Percentiles rank a stretch among this genome's conserved stretches.
Evolutionary conservation across 1,140 invertebrate species (phyloP).

Genomic region (Bemisia tabaci): DNA sequence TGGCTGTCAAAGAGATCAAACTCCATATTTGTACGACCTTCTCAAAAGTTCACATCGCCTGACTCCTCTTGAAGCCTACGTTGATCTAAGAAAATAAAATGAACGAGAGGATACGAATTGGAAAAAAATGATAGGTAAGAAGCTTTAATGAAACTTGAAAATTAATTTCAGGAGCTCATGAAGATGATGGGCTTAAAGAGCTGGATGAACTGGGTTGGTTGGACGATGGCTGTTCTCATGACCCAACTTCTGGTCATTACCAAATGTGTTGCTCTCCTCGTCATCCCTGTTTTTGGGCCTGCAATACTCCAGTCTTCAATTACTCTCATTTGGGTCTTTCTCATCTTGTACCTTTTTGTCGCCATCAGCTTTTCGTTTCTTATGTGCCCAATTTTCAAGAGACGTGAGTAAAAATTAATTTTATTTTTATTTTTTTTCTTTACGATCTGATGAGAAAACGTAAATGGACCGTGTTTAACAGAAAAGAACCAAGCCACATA

Average conservation of each 20-base stretch:
- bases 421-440: too few relatives aligned
- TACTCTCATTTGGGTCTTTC: constrained; percentile 21
- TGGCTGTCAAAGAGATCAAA: too few relatives aligned
- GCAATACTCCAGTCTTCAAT: constrained; percentile 32
- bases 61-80: too few relatives aligned
- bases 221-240: constrained; percentile 45
- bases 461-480: too few relatives aligned
- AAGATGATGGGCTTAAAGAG: constrained; percentile 51
- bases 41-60: too few relatives aligned
- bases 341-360: constrained; percentile 10
- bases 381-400: constrained; percentile 10
- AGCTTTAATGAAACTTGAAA: too few relatives aligned
- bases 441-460: too few relatives aligned
- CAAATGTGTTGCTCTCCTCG: constrained; percentile 34
- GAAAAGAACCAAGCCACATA: too few relatives aligned
- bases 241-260: constrained; percentile 33
- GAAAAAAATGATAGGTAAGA: too few relatives aligned
- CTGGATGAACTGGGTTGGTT: constrained; percentile 47
- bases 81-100: too few relatives aligned
- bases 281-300: constrained; percentile 23
- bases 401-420: not conserved
- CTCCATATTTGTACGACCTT: too few relatives aligned
- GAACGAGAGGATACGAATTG: too few relatives aligned
- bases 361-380: constrained; percentile 13
- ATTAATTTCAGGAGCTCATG: constrained; percentile 52